A percentile compares a stretch with the other conserved stretches of the same genome.
Conservation (phyloP, 92 coral and sea anemone genomes). For the Parazoanthus atlanticus region DNA sequence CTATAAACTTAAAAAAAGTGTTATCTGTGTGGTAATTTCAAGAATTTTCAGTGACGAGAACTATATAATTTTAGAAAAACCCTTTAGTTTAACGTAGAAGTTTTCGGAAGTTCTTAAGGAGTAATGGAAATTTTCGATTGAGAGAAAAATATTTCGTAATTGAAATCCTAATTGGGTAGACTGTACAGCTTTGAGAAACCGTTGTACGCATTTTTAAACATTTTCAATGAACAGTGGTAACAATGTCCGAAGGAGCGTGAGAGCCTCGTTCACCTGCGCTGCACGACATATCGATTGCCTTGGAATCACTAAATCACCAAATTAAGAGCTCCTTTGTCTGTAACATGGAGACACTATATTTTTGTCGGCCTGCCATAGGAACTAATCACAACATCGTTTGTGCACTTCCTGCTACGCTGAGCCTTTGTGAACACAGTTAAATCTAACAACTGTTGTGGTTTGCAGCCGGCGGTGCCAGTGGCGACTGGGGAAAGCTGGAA, state of each 20-base stretch:
- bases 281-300: background rate
- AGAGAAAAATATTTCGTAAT: background rate
- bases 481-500: background rate
- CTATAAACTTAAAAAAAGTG: background rate
- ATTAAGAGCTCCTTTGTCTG: background rate
- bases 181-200: too few species aligned
- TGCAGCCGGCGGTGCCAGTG: background rate
- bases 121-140: background rate
- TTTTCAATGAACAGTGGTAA: too few species aligned
- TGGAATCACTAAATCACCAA: background rate
- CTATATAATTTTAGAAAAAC: background rate
- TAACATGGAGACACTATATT: too few species aligned
- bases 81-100: background rate
- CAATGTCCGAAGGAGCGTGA: background rate
- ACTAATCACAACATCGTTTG: background rate
- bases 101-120: too few species aligned
- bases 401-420: background rate
- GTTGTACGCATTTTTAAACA: too few species aligned
- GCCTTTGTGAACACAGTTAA: background rate
- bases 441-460: background rate
- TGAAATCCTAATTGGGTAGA: too few species aligned
- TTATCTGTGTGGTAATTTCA: background rate
- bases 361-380: background rate
- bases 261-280: background rate
- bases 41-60: background rate